These are phyloP conservation scores for Rhineura floridana DNA, from an alignment of 2,113 vertebrate species.

Conservation along the genomic window DNA sequence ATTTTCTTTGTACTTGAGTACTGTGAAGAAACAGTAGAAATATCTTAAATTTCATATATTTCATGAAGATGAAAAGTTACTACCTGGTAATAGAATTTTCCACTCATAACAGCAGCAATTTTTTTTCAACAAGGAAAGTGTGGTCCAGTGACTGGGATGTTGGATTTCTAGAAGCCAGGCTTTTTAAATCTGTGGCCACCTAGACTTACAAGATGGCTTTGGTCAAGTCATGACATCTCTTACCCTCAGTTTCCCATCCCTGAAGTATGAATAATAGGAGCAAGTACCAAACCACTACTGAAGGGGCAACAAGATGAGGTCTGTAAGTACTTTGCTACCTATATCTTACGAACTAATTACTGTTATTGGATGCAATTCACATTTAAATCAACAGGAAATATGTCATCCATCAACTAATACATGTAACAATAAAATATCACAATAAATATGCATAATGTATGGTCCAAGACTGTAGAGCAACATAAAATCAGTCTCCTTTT, in stretches of 20 bases:
- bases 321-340: background rate
- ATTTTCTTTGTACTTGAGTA: constrained; percentile 2
- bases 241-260: background rate
- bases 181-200: background rate
- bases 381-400: background rate
- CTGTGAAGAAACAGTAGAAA: background rate
- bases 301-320: background rate
- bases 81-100: background rate
- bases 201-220: background rate
- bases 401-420: background rate
- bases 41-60: constrained; percentile 18
- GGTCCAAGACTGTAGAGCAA: background rate
- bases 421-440: background rate
- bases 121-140: background rate
- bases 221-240: background rate
- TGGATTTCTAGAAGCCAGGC: background rate
- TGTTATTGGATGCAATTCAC: background rate
- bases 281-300: background rate
- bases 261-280: background rate
- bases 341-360: background rate
- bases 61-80: background rate
- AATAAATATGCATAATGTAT: background rate
- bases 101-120: background rate
- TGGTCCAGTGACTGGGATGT: background rate
- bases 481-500: background rate